A percentile compares a stretch with the other conserved stretches of the same genome.
These are phyloP conservation scores for Corythucha ciliata DNA, from an alignment of 2,888 invertebrate species.

Conservation along the genomic window DNA sequence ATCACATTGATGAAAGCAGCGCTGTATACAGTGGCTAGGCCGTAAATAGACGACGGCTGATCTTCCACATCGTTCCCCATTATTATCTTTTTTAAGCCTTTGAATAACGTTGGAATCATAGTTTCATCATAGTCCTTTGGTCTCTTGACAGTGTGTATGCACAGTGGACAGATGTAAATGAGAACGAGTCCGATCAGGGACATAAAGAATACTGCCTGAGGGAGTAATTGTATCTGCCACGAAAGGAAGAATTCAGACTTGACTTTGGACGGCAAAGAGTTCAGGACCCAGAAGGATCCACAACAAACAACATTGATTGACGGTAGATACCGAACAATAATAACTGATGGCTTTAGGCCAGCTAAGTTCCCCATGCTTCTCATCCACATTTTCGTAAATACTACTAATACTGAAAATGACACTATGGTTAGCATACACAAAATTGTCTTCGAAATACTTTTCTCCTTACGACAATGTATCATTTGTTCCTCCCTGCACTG, in stretches of 20 bases:
- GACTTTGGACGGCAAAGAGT: slow-evolving; percentile 48
- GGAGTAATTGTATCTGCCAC: slow-evolving; percentile 59
- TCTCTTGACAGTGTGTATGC: slow-evolving; percentile 48
- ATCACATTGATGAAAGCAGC: slow-evolving; percentile 55
- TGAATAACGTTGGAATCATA: slow-evolving; percentile 42
- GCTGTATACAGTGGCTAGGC: slow-evolving; percentile 65
- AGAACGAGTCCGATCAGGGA: slow-evolving; percentile 47
- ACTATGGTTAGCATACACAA: slow-evolving; percentile 52
- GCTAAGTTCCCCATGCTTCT: slow-evolving; percentile 64
- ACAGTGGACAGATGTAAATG: slow-evolving; percentile 51
- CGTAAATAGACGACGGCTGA: slow-evolving; percentile 56
- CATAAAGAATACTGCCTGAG: slow-evolving; percentile 59
- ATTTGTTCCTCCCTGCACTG: slow-evolving; percentile 89
- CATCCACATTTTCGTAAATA: slow-evolving; percentile 55
- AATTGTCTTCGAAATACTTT: slow-evolving; percentile 39
- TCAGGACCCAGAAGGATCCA: slow-evolving; percentile 62
- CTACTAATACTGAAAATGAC: slow-evolving; percentile 52
- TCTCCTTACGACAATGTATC: slow-evolving; percentile 38
- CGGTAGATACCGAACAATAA: slow-evolving; percentile 53
- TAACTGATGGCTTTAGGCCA: slow-evolving; percentile 53
- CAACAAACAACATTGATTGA: slow-evolving; percentile 56
- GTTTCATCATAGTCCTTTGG: slow-evolving; percentile 41
- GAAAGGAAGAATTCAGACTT: slow-evolving; percentile 43
- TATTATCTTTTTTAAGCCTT: slow-evolving; percentile 36
- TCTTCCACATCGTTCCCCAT: slow-evolving; percentile 33